Percentiles rank a stretch among this genome's conserved stretches.
These are phyloP conservation scores for Podilymbus podiceps DNA, from an alignment of 2,113 vertebrate species.

Conservation along the genomic window DNA sequence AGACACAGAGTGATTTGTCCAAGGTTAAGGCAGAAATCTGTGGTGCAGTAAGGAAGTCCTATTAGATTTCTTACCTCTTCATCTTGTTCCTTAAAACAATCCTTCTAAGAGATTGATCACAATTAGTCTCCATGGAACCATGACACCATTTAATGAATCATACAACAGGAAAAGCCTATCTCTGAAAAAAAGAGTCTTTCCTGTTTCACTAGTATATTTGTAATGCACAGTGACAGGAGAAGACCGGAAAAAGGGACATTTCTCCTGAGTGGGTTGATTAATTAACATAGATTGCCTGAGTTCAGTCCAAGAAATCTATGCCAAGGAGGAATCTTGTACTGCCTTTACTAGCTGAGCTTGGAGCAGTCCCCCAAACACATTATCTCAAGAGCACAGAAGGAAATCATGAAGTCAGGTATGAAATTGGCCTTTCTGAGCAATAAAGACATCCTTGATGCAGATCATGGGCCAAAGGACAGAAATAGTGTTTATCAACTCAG, in stretches of 20 bases:
- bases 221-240: slow-evolving; percentile 37
- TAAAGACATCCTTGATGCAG: neutral
- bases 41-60: neutral
- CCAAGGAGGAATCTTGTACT: slow-evolving; percentile 3
- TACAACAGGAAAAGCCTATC: slow-evolving; percentile 15
- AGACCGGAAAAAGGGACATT: slow-evolving; percentile 18
- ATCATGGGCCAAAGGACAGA: neutral
- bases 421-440: neutral
- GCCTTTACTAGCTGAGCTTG: neutral
- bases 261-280: slow-evolving; percentile 42
- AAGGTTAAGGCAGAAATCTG: neutral
- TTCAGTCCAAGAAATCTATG: slow-evolving; percentile 24
- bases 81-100: neutral
- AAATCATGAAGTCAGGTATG: neutral
- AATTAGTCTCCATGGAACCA: slow-evolving; percentile 37
- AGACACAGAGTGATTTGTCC: neutral
- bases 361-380: neutral
- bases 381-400: neutral
- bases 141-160: slow-evolving; percentile 25
- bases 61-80: neutral
- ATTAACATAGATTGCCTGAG: slow-evolving; percentile 37
- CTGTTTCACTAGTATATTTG: slow-evolving; percentile 44
- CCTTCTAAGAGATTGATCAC: slow-evolving; percentile 33
- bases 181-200: slow-evolving; percentile 17
- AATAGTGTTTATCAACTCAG: neutral